Base-by-base conservation (phyloP, 2,888 invertebrate genomes). In the Polyommatus icarus region DNA sequence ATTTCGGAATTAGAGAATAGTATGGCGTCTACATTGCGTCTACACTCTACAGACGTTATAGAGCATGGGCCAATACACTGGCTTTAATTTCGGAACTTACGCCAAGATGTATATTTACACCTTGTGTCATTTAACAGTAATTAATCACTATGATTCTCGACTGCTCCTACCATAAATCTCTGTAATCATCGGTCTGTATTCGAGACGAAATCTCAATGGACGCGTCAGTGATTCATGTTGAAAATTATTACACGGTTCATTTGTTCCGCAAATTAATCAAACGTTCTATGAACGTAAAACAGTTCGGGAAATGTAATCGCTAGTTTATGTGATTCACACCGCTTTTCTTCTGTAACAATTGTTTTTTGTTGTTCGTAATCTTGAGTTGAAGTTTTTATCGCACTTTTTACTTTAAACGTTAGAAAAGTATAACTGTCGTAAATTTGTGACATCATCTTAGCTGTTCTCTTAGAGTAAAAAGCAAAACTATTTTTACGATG, bases 201-300 rank as follows among this genome's bases (percentile, higher is more conserved):
- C 36, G 76, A 79, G 78, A 78, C 80, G 78, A 81, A 82, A 83
- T 81, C 77, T 81, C 79, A 80, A 78, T 79, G 81, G 80, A 80
- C 81, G 76, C 78, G 76, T 80, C 78, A 80, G 76, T 84, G 84
- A 83, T 80, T 84, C 84, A 84, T 81, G 79, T 81, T 80, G 80
- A 78, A 80, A 81, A 82, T 82, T 81, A 83, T 83, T 84, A 82
- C 82, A 84, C 80, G 83, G 81, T 79, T 81, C 78, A 80, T 84
- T 83, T 79, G 81, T 80, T 82, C 78, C 76, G 82, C 81, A 82
- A 81, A 84, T 83, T 84, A 84, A 84, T 84, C 81, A 80, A 81
- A 81, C 80, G 77, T 80, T 80, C 81, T 83, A 84, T 83, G 82
- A 83, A 82, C 79, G 83, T 72, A 24, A 75, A 75, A 81, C 78